Base-by-base conservation (phyloP, 2,888 invertebrate species). In the Exephanes ischioxanthus region DNA sequence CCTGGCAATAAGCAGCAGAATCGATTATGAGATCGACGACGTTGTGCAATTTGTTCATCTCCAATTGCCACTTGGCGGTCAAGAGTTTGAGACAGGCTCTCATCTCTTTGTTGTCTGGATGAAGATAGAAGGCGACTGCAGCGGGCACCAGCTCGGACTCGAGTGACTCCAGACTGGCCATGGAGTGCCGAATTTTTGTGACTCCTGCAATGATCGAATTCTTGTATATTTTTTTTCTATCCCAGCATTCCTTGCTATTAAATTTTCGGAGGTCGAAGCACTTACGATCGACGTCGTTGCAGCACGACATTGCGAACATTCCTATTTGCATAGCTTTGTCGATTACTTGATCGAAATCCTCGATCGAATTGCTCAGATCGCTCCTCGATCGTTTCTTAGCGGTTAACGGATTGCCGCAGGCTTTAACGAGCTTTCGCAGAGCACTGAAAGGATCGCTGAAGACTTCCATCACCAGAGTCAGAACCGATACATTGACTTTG, bases 241-340 rank as follows among this genome's bases (percentile, higher is more conserved):
- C 6, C 4, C 19, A 71, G 16, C 7, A 58, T 58, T 26, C 45
- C 16, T 16, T 48, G 45, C 45, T 30, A 16, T n/a, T 26, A 2
- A 33, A 48, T 48, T 48, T 48, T 26, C 45, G 26, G 3, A 30
- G 19, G 37, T 48, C 45, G 37, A 26, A 16, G 26, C 48, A 73
- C 85, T 85, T 80, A 93, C 94, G 93, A 87, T 93, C 93, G 51
- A 90, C 89, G 89, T 95, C 94, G 67, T 94, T 94, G 72, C 95
- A 95, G 88, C 95, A 95, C 4, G 96, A 96, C 66, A 96, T 95
- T n/a, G 97, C 96, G 93, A 97, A 97, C 71, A 96, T 94, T 67
- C 96, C 97, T 89, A 97, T 96, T 90, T 97, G 96, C 93, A 96
- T 94, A 71, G 96, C 94, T 88, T 96, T 95, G 90, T 97, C 97